Evolutionary conservation across 2,113 vertebrate species (phyloP), one percentile per base, ranked within the genome.

Genomic region (Sorex araneus): DNA sequence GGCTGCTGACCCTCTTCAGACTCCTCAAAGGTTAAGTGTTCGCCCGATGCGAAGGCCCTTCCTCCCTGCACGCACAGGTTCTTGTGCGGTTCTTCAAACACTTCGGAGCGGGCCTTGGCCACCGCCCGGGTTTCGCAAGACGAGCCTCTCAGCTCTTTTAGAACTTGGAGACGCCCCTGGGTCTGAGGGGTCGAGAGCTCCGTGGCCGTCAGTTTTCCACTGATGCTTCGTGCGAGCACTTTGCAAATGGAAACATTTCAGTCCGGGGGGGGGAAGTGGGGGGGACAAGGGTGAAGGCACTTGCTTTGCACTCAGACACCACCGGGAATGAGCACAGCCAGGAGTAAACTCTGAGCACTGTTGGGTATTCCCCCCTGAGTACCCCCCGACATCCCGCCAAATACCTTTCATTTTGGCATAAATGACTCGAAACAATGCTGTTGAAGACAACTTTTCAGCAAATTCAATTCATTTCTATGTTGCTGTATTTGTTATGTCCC

Each of bases 51-150:
- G 19, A 71, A 34, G 69, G 69, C n/a, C 18, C 19, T 28, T 96
- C 27, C 40, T 16, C 95, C 96, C 90, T 81, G 47, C 87, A 84
- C 28, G 36, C 86, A 57, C 85, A 32, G 36, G 73, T 89, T 95
- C 96, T 93, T 89, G 86, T 92, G 8, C 88, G 92, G 63, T 92
- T 82, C 93, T 98, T 95, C 90, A 96, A 87, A 96, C 67, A 23
- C 92, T 96, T 91, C 96, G 94, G 97, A 97, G 97, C 96, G 89
- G 2, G 12, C 40, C 81, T 82, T 84, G 82, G 40, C 78, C 75
- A 19, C 3, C 3, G 3, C 25, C 93, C 96, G 64, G 1, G 60
- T 95, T 86, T 83, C 95, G 63, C 78, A 84, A 19, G 86, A 70
- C 88, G 96, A 85, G 86, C 34, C 43, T 93, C 86, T 93, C 87